Conservation (phyloP, 2,113 vertebrate genomes). For the Phocoena sinus region DNA sequence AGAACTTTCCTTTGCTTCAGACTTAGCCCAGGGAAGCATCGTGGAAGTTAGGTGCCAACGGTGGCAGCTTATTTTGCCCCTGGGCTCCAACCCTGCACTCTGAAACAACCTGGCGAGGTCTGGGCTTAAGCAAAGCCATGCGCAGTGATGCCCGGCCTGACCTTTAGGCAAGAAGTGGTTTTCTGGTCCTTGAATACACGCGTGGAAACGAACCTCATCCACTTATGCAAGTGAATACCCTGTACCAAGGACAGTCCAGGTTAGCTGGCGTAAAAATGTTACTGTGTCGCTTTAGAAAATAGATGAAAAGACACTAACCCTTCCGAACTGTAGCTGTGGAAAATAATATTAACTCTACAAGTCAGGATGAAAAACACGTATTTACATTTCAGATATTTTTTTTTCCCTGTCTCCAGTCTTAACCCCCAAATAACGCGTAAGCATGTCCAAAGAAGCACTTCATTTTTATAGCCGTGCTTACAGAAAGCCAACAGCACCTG, state of each 20-base stretch:
- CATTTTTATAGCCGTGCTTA: conserved; percentile 48
- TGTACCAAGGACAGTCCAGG: not conserved
- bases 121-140: not conserved
- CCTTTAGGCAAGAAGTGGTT: not conserved
- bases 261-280: not conserved
- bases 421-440: conserved; percentile 30
- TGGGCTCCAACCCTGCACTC: not conserved
- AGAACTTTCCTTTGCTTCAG: conserved; percentile 15
- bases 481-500: conserved; percentile 32
- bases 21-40: not conserved
- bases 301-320: not conserved
- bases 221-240: not conserved
- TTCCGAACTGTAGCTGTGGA: not conserved
- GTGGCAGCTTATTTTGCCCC: not conserved
- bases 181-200: not conserved
- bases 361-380: conserved; percentile 47
- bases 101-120: not conserved
- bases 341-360: conserved; percentile 6
- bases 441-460: conserved; percentile 24
- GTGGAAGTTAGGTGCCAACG: not conserved
- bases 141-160: not conserved
- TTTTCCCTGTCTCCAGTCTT: conserved; percentile 12
- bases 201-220: not conserved
- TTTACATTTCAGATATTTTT: conserved; percentile 39
- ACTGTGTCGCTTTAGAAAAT: not conserved